Base-by-base conservation (phyloP, 2,113 vertebrate species). In the Gadus macrocephalus region DNA sequence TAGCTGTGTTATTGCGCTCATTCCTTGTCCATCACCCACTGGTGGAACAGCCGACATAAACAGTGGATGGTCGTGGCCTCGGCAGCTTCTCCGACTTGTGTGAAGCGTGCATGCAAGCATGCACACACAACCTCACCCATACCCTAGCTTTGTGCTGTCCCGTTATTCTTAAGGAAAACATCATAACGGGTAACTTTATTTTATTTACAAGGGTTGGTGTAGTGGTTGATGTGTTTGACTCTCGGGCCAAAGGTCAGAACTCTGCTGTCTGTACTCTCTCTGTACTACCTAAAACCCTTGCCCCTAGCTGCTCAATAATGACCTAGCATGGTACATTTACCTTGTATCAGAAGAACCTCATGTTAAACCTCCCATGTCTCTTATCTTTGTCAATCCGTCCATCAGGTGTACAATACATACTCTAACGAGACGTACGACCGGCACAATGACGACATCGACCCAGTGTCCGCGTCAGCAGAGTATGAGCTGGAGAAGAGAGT, bases 401-500 rank as follows among this genome's bases (percentile, higher is more conserved):
- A 61, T 64, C 81, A 93, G 92, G 91, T 93, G 63, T 93, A 90
- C 85, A 89, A 71, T 84, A 95, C 93, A 17, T 95, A 94, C 63
- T 94, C 94, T 27, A 96, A 96, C 69, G 89, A 88, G 22, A 92
- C 94, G 20, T 96, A 96, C 27, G 93, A 96, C 86, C 82, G 95
- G 71, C 91, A 90, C 67, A 96, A 96, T 69, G 93, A 95, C 70
- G 93, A 94, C 69, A 92, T 96, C 59, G 95, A 96, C 69, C 95
- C 95, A 0, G 93, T 96, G 76, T 92, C 94, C 14, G 94, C 95
- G 38, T 96, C 95, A 2, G 95, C 95, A 1, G 95, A 96, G 72
- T 96, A 94, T 60, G 95, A 96, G 79, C 89, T 96, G 84, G 95
- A 96, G 80, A 96, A 96, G 85, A 91, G 95, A 53, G 93, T 96